phyloP scores from a whole-genome alignment of 2,888 invertebrate species.

The Pimpla rufipes region DNA sequence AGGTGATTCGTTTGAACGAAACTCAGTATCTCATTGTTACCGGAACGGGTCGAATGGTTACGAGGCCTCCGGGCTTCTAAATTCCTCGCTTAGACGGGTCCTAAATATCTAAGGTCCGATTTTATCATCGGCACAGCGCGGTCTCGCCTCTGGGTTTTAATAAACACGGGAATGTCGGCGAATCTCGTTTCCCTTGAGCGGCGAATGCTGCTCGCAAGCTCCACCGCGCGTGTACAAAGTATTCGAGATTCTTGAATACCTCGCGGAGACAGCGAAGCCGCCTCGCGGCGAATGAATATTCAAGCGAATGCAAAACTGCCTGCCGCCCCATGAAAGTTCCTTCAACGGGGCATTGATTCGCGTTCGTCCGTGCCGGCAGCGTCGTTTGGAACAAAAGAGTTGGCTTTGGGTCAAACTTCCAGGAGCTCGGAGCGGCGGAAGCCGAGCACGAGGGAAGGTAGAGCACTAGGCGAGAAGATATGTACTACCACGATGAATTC shows the following conservation, averaged over 20 bases:
- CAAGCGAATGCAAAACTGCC: constrained; percentile 78
- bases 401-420: constrained; percentile 77
- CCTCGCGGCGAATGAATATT: constrained; percentile 77
- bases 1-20: constrained; percentile 29
- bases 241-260: constrained; percentile 79
- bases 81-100: constrained; percentile 33
- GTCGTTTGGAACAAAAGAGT: constrained; percentile 74
- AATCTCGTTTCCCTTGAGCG: constrained; percentile 50
- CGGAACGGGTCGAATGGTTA: not conserved
- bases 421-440: constrained; percentile 57
- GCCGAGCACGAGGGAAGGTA: constrained; percentile 52
- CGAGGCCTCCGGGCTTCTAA: constrained; percentile 3
- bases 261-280: constrained; percentile 72
- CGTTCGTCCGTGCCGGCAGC: constrained; percentile 66
- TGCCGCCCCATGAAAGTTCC: constrained; percentile 71
- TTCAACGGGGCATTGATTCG: constrained; percentile 75
- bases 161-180: constrained; percentile 69
- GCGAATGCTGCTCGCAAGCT: constrained; percentile 42
- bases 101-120: constrained; percentile 38
- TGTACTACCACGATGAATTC: constrained; percentile 63
- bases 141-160: constrained; percentile 66
- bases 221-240: constrained; percentile 71
- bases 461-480: constrained; percentile 62
- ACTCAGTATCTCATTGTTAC: not conserved
- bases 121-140: constrained; percentile 33